Conservation (phyloP, 2,888 invertebrate species). For the Leptopilina drosophilae region DNA sequence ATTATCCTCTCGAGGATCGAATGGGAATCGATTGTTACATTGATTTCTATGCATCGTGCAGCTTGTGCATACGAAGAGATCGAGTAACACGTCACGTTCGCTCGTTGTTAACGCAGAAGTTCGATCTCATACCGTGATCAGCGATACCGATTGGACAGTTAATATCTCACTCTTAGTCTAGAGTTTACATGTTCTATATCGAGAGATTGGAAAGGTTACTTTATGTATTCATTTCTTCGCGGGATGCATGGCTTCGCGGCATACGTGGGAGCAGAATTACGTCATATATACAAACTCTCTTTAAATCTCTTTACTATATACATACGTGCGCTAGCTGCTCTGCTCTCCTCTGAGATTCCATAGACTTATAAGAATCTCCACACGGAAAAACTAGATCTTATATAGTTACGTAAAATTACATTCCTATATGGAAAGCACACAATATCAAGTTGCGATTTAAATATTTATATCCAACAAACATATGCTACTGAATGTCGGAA, state of each 20-base stretch:
- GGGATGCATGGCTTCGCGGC: conserved; percentile 59
- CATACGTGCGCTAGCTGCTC: background rate
- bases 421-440: background rate
- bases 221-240: conserved; percentile 68
- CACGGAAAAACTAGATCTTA: conserved; percentile 1
- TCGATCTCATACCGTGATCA: conserved; percentile 61
- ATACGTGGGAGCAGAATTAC: conserved; percentile 68
- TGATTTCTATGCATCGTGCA: conserved; percentile 36
- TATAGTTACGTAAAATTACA: background rate
- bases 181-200: conserved; percentile 52
- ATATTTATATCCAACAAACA: background rate
- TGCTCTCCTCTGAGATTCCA: background rate
- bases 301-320: background rate
- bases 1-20: conserved; percentile 32
- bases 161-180: conserved; percentile 57
- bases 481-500: no score
- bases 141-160: conserved; percentile 62
- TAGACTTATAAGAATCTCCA: conserved; percentile 2
- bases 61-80: conserved; percentile 44
- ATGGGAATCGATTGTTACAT: conserved; percentile 36
- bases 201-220: conserved; percentile 68
- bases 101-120: conserved; percentile 56
- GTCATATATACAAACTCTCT: conserved; percentile 51
- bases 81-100: conserved; percentile 56
- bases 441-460: background rate